These are phyloP conservation scores for Caenorhabditis afra DNA, from an alignment of 2,888 invertebrate genomes.

Conservation along the genomic window DNA sequence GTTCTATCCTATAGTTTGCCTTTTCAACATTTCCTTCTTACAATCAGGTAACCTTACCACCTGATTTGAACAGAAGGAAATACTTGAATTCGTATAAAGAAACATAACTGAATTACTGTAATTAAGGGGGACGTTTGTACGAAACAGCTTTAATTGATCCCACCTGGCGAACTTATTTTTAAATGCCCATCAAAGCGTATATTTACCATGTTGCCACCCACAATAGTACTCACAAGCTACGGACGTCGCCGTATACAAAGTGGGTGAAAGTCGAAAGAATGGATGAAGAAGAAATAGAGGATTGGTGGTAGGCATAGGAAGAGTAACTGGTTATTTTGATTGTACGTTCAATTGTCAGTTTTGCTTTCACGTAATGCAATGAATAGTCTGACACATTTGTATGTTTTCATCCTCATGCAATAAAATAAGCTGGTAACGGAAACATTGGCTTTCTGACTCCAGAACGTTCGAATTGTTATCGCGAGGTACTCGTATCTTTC, in stretches of 20 bases:
- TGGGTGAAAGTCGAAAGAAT: neutral
- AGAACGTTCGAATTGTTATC: too few species aligned
- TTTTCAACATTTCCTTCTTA: too few species aligned
- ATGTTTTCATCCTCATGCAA: too few species aligned
- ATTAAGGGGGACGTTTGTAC: too few species aligned
- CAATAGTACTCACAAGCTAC: slow-evolving; percentile 43
- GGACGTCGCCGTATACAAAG: neutral
- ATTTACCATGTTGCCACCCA: slow-evolving; percentile 32
- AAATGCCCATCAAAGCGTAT: slow-evolving; percentile 39
- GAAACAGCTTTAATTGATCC: slow-evolving; percentile 11
- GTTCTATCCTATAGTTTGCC: too few species aligned
- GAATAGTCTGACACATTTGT: neutral
- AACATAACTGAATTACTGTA: too few species aligned
- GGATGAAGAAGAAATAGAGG: slow-evolving; percentile 1
- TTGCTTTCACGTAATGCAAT: slow-evolving; percentile 12
- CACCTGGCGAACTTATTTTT: slow-evolving; percentile 32
- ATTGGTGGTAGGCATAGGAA: slow-evolving; percentile 20
- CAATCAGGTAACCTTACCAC: too few species aligned
- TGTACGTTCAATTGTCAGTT: slow-evolving; percentile 43
- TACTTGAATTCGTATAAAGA: too few species aligned
- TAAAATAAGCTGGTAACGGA: too few species aligned
- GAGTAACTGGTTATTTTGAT: slow-evolving; percentile 54
- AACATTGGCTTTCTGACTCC: too few species aligned
- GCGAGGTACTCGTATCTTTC: too few species aligned
- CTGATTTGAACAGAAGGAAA: too few species aligned